These are phyloP conservation scores for Sialia sialis DNA, from an alignment of 2,113 vertebrate species.

Conservation along the genomic window DNA sequence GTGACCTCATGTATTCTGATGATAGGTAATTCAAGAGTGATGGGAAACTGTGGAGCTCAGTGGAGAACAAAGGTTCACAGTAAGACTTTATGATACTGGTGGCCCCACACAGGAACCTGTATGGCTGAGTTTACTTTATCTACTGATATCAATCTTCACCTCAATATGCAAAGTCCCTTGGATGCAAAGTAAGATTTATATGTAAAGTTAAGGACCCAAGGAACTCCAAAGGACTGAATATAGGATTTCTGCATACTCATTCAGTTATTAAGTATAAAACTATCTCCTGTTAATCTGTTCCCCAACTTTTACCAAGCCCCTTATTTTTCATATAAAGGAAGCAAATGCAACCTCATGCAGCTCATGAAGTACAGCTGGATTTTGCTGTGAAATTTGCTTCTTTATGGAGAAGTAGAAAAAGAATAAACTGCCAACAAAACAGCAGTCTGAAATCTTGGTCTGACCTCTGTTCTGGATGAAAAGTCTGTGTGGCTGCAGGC, in stretches of 20 bases:
- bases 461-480: not conserved
- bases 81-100: not conserved
- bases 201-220: not conserved
- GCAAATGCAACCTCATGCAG: not conserved
- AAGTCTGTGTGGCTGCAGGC: rapidly evolving
- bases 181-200: not conserved
- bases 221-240: not conserved
- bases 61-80: not conserved
- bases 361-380: not conserved
- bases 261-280: not conserved
- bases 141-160: not conserved
- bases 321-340: not conserved
- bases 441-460: not conserved
- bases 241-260: not conserved
- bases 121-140: not conserved
- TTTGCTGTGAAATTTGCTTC: not conserved
- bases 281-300: not conserved
- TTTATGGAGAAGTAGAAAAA: not conserved
- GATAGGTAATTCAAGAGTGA: not conserved
- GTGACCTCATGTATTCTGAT: not conserved
- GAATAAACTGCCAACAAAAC: not conserved
- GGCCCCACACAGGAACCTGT: not conserved
- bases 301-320: not conserved
- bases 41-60: not conserved
- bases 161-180: not conserved